A percentile compares a stretch with the other conserved stretches of the same genome.
These are phyloP conservation scores for Holotrichia oblita DNA, from an alignment of 1,140 invertebrate genomes.

Conservation along the genomic window DNA sequence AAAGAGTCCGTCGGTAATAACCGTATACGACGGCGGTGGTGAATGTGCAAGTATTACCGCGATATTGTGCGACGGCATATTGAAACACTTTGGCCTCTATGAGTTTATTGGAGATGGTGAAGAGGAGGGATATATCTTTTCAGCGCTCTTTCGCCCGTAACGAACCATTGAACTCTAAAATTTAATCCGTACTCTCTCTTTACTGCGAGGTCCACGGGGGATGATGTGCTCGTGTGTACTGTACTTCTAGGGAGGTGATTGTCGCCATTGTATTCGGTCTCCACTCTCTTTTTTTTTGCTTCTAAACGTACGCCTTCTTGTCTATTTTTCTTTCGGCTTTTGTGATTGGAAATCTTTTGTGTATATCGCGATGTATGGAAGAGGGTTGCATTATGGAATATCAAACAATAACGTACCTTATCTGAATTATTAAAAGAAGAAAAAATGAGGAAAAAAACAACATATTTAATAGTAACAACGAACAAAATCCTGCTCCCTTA, in stretches of 20 bases:
- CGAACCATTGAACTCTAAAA: conserved; percentile 33
- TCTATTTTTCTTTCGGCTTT: conserved; percentile 1
- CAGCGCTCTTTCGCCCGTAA: background rate
- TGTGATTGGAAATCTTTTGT: background rate
- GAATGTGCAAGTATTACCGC: background rate
- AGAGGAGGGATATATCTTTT: background rate
- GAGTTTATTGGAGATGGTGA: background rate
- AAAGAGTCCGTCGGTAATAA: background rate
- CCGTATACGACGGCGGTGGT: background rate
- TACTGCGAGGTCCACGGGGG: background rate
- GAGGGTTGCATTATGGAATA: background rate
- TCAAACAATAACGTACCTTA: background rate
- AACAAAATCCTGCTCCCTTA: too few species aligned
- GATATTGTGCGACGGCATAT: conserved; percentile 3
- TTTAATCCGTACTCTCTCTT: conserved; percentile 13
- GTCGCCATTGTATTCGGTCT: background rate
- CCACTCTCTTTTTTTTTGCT: background rate
- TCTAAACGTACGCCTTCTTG: background rate
- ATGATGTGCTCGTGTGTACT: background rate
- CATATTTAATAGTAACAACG: too few species aligned
- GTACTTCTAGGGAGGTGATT: conserved; percentile 1
- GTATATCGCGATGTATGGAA: background rate
- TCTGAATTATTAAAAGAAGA: background rate
- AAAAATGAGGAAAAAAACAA: too few species aligned
- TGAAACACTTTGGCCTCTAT: conserved; percentile 11